Conservation (phyloP, 2,888 invertebrate genomes). For the Amphipyra berbera region DNA sequence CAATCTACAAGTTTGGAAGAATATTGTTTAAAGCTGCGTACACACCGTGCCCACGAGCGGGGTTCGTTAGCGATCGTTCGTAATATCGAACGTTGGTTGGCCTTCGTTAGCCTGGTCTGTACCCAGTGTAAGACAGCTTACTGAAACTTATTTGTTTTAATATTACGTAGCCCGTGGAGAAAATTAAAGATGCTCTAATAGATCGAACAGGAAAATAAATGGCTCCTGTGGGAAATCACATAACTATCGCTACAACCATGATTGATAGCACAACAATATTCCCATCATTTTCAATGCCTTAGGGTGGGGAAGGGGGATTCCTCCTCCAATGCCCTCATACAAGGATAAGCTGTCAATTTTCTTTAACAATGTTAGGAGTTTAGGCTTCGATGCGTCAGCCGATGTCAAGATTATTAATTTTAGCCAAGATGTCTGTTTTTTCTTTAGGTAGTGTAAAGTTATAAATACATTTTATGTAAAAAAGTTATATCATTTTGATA, state of each 20-base stretch:
- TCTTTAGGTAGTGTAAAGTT: not conserved
- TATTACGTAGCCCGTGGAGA: not conserved
- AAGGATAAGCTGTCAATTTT: conserved; percentile 16
- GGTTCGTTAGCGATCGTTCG: too few relatives aligned
- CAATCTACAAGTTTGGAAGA: not conserved
- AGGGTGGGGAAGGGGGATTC: not conserved
- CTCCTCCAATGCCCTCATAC: not conserved
- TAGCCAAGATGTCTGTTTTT: not conserved
- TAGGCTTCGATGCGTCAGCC: not conserved
- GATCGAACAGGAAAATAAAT: conserved; percentile 17
- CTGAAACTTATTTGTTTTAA: too few relatives aligned
- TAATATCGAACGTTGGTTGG: too few relatives aligned
- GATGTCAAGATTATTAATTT: not conserved
- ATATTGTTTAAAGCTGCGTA: not conserved
- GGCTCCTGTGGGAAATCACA: conserved; percentile 41
- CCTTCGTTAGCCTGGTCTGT: too few relatives aligned
- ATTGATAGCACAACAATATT: conserved; percentile 34
- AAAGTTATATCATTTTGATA: too few relatives aligned
- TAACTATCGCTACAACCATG: conserved; percentile 33
- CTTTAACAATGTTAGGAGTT: conserved; percentile 10
- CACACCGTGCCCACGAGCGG: too few relatives aligned
- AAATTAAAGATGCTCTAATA: conserved; percentile 10
- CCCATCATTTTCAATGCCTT: conserved; percentile 14
- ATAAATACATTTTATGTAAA: not conserved
- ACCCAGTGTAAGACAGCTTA: too few relatives aligned